Conservation (phyloP, 2,888 invertebrate genomes). For the Ormyrus labotus region DNA sequence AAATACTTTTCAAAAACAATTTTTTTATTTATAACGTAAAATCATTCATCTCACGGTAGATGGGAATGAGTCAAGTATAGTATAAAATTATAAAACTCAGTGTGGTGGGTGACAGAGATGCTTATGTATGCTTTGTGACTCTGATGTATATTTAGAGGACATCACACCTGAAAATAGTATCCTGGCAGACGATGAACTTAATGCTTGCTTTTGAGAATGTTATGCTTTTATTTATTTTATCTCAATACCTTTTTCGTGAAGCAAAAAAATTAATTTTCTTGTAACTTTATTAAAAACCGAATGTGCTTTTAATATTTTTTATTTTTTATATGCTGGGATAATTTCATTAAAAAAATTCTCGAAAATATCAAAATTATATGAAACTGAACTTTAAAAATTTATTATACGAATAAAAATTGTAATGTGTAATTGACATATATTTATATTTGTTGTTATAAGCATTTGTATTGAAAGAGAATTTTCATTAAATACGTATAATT, state of each 20-base stretch:
- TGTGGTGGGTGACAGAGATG: slow-evolving; percentile 42
- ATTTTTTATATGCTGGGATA: slow-evolving; percentile 51
- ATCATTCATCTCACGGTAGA: slow-evolving; percentile 29
- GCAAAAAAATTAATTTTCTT: slow-evolving; percentile 59
- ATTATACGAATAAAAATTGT: slow-evolving; percentile 24
- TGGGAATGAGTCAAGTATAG: slow-evolving; percentile 41
- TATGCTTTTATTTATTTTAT: slow-evolving; percentile 48
- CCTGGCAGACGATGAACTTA: slow-evolving; percentile 48
- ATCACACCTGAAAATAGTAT: slow-evolving; percentile 62
- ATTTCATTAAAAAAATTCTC: slow-evolving; percentile 22
- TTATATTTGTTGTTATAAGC: slow-evolving; percentile 46
- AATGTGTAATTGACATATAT: slow-evolving; percentile 29
- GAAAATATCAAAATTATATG: slow-evolving; percentile 15
- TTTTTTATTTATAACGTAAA: slow-evolving; percentile 47
- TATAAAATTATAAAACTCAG: slow-evolving; percentile 47
- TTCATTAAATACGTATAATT: slow-evolving; percentile 55
- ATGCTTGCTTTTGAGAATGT: slow-evolving; percentile 33
- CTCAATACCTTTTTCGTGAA: slow-evolving; percentile 53
- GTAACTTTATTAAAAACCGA: slow-evolving; percentile 42
- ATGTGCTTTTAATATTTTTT: slow-evolving; percentile 44
- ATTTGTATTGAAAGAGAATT: slow-evolving; percentile 52
- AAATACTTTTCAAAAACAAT: slow-evolving; percentile 45
- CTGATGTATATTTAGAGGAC: slow-evolving; percentile 59
- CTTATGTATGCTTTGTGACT: slow-evolving; percentile 34
- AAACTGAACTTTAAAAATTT: slow-evolving; percentile 10